Conservation (phyloP, 2,888 invertebrate species). For the Creontiades dilutus region DNA sequence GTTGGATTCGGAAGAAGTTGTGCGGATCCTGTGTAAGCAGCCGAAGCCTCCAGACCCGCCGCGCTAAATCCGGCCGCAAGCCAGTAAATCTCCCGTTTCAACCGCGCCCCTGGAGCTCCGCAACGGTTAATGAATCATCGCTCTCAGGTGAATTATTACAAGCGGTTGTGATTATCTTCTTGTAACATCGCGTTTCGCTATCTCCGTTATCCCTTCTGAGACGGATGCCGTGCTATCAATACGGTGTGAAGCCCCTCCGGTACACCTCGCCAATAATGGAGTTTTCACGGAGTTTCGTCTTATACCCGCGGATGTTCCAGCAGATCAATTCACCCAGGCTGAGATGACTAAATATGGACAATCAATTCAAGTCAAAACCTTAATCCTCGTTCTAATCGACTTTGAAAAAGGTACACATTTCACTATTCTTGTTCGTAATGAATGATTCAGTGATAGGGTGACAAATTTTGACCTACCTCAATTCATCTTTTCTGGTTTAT, state of each 20-base stretch:
- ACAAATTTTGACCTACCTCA: too few species aligned
- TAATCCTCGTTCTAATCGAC: too few species aligned
- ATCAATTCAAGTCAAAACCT: too few species aligned
- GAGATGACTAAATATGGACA: too few species aligned
- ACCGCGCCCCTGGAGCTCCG: constrained; percentile 2
- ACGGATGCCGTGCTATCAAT: neutral
- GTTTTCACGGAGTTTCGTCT: too few species aligned
- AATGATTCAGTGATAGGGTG: too few species aligned
- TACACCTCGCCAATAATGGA: too few species aligned
- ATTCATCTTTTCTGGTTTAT: too few species aligned
- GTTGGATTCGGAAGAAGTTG: constrained; percentile 39
- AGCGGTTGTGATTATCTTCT: constrained; percentile 32
- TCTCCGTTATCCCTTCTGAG: constrained; percentile 28
- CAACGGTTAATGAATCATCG: constrained; percentile 49
- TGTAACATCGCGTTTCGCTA: neutral
- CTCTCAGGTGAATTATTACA: constrained; percentile 26
- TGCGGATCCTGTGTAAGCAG: constrained; percentile 16
- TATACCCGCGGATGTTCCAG: too few species aligned
- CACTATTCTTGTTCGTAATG: too few species aligned
- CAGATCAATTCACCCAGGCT: too few species aligned
- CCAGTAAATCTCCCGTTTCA: constrained; percentile 57
- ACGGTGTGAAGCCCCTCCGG: neutral
- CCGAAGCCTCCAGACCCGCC: neutral
- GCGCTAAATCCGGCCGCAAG: constrained; percentile 56
- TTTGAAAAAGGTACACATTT: too few species aligned